Evolutionary conservation across 2,113 vertebrate species (phyloP).

Genomic region (Agelaius phoeniceus): DNA sequence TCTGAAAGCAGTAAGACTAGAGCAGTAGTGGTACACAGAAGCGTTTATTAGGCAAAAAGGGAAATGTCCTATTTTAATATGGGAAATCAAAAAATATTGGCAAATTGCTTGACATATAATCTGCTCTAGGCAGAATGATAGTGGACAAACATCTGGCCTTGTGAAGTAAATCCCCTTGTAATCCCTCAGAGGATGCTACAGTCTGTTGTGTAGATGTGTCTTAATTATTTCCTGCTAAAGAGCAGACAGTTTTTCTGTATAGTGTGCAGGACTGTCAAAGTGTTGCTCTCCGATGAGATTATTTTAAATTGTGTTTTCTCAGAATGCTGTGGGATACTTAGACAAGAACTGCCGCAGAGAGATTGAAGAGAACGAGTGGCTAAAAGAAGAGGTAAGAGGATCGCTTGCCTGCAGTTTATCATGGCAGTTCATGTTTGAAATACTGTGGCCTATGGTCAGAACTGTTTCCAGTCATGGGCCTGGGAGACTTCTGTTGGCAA

Average conservation of each 20-base stretch:
- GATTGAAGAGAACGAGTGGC: conserved; percentile 79
- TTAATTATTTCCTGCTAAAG: conserved; percentile 22
- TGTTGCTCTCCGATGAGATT: not conserved
- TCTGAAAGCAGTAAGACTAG: not conserved
- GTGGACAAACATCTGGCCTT: conserved; percentile 15
- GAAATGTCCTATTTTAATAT: not conserved
- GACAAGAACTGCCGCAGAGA: conserved; percentile 66
- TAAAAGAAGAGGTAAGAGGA: conserved; percentile 79
- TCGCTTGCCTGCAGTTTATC: not conserved
- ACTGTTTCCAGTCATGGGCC: not conserved
- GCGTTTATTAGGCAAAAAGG: not conserved
- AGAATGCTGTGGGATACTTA: conserved; percentile 76
- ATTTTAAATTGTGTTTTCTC: conserved; percentile 46
- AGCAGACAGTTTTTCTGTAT: not conserved
- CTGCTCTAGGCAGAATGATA: not conserved
- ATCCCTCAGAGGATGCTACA: not conserved
- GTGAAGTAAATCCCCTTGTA: conserved; percentile 2
- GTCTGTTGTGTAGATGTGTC: not conserved
- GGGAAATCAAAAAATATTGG: not conserved
- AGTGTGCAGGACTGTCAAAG: not conserved
- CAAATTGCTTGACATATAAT: not conserved
- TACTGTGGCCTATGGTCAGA: not conserved
- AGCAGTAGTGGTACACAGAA: not conserved
- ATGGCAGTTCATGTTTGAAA: not conserved
- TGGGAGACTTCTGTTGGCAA: not conserved